A percentile compares a stretch with the other conserved stretches of the same genome.
These are phyloP conservation scores for Mustela erminea DNA, from an alignment of 2,797 vertebrate genomes.

Conservation along the genomic window DNA sequence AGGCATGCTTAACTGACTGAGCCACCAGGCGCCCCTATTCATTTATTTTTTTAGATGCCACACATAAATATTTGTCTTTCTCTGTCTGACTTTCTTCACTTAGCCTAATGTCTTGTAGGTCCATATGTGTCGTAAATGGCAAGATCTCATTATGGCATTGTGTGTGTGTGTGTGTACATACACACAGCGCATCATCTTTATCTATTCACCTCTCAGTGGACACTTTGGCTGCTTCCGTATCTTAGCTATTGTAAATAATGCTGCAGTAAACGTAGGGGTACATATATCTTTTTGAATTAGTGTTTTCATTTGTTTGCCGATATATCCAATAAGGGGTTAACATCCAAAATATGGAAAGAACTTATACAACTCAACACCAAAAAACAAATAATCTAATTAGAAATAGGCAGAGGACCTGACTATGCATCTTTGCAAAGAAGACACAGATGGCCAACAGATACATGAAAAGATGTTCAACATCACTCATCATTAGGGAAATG, in stretches of 20 bases:
- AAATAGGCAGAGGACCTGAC: neutral
- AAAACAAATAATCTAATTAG: neutral
- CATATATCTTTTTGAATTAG: neutral
- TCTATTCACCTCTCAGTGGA: neutral
- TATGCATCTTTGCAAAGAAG: neutral
- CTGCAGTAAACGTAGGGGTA: neutral
- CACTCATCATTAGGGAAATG: neutral
- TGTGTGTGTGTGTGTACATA: neutral
- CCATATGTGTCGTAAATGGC: neutral
- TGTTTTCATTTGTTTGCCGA: neutral
- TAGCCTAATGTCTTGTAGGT: neutral
- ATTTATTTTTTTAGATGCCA: neutral
- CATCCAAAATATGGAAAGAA: neutral
- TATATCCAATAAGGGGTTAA: neutral
- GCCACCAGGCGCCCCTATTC: too few species aligned
- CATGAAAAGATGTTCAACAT: neutral
- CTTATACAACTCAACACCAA: neutral
- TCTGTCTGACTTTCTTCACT: neutral
- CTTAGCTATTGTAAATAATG: neutral
- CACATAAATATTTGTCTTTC: neutral
- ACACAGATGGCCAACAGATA: neutral
- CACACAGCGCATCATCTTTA: neutral
- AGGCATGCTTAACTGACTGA: too few species aligned
- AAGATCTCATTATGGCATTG: neutral
- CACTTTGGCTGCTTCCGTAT: neutral